Base-by-base conservation (phyloP, 2,113 vertebrate species). In the Lasiurus cinereus region DNA sequence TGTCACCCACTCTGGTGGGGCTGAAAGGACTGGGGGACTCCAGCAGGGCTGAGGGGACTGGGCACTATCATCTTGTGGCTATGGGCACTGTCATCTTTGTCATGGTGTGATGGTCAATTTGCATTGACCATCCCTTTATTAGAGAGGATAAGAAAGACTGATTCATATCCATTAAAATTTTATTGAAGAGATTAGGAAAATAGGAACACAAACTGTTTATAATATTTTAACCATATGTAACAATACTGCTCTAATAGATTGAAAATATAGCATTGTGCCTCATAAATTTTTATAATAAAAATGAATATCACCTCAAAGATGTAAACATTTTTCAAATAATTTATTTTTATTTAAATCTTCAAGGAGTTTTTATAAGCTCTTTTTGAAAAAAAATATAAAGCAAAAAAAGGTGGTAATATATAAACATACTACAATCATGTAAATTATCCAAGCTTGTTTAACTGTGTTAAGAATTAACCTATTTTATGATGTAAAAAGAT, bases 121-220 rank as follows among this genome's bases (percentile, higher is more conserved):
- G 18, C 54, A 56, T 56, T 39, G 39, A 39, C 39, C 39, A 39
- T 39, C 54, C 19, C 54, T 21, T 56, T 56, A 56, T 56, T 21
- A 56, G 54, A 8, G 19, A 56, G 18, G 54, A 77, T 76, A 74
- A 59, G 7, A 64, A 56, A 80, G 2, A 3, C n/a, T 29, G 13
- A 76, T 9, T 22, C 6, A 76, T 9, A 73, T 79, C 96, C 70
- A 96, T 93, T 93, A 94, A 88, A 73, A 97, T 62, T 73, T 85
- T 52, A 86, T n/a, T n/a, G 36, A 73, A 94, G 39, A 59, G 39
- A 87, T 73, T 96, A 46, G 36, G 67, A 95, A 90, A 67, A 50
- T 82, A 88, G 15, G 86, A 79, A 88, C 12, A 94, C 27, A 97
- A 73, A 43, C 33, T 95, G 33, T 91, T 96, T 90, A 93, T 83